phyloP scores from a whole-genome alignment of 2,113 vertebrate species.

The Isurus oxyrinchus region DNA sequence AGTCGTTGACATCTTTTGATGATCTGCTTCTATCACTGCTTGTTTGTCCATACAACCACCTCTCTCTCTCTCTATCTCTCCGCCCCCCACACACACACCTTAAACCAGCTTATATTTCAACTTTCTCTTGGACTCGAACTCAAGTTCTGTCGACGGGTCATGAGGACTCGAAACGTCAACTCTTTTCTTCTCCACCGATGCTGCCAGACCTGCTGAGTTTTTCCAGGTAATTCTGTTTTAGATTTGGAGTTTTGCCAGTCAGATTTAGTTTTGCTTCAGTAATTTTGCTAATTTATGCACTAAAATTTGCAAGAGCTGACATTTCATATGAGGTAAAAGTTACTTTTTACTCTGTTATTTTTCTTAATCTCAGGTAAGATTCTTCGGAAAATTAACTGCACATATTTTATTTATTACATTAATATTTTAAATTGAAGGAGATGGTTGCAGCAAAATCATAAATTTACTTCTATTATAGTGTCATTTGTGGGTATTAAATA shows the following conservation, averaged over 20 bases:
- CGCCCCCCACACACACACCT: too few species aligned
- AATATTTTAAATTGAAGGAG: background rate
- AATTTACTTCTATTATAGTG: background rate
- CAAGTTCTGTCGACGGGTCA: too few species aligned
- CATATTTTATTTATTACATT: background rate
- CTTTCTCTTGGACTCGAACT: too few species aligned
- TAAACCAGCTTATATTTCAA: too few species aligned
- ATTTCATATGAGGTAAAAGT: background rate
- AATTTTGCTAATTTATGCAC: background rate
- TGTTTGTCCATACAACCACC: too few species aligned
- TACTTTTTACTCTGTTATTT: background rate
- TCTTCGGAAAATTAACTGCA: background rate
- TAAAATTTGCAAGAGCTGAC: background rate
- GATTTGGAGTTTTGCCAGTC: background rate
- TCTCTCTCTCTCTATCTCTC: too few species aligned
- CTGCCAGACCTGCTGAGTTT: too few species aligned
- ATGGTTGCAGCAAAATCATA: background rate
- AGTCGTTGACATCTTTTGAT: too few species aligned
- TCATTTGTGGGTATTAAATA: background rate
- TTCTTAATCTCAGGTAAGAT: background rate
- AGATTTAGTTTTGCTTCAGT: slow-evolving; percentile 5
- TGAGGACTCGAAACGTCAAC: too few species aligned
- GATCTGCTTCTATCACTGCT: too few species aligned
- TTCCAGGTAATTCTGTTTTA: too few species aligned
- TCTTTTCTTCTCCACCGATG: too few species aligned